Percentiles rank a stretch among this genome's conserved stretches.
These are phyloP conservation scores for Oreochromis grahami DNA, from an alignment of 2,797 vertebrate genomes.

Conservation along the genomic window DNA sequence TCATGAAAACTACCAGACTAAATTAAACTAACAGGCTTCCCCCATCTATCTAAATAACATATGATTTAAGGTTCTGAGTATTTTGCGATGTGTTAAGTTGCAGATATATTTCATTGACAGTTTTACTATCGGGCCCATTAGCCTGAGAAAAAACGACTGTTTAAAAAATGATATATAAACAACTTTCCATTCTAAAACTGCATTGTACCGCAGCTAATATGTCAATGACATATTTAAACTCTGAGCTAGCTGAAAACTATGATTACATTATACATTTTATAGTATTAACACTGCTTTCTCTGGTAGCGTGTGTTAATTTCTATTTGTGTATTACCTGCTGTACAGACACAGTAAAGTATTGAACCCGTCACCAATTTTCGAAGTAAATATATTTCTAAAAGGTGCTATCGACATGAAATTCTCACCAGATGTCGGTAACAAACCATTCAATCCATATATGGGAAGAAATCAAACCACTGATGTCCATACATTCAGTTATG, in stretches of 20 bases:
- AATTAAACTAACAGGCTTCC: slow-evolving; percentile 2
- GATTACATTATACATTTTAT: not conserved
- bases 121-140: not conserved
- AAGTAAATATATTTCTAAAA: not conserved
- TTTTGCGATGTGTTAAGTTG: not conserved
- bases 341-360: not conserved
- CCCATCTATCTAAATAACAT: not conserved
- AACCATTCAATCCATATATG: not conserved
- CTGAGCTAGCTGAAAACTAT: not conserved
- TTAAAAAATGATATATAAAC: not conserved
- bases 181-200: not conserved
- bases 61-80: not conserved
- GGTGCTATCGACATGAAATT: not conserved
- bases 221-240: not conserved
- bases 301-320: not conserved
- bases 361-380: not conserved
- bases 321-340: not conserved
- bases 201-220: not conserved
- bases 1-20: slow-evolving; percentile 19
- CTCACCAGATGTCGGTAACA: not conserved
- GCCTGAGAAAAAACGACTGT: not conserved
- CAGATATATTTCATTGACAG: not conserved
- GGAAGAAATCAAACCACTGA: not conserved
- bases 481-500: not conserved
- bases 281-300: not conserved